These are phyloP conservation scores for Nomada fucata DNA, from an alignment of 2,888 invertebrate genomes.

Conservation along the genomic window DNA sequence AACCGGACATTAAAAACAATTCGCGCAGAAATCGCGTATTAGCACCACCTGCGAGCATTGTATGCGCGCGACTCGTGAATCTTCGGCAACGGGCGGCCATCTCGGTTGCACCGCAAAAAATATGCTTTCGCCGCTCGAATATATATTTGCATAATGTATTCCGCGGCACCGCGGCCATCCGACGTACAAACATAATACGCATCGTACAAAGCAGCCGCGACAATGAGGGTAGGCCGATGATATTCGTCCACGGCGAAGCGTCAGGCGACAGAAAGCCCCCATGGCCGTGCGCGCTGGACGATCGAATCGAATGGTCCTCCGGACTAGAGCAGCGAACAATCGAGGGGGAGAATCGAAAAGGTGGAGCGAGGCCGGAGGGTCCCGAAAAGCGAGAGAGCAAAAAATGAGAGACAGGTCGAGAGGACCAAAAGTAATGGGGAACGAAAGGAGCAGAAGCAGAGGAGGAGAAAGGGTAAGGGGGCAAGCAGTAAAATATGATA, in stretches of 20 bases:
- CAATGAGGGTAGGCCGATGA: constrained; percentile 16
- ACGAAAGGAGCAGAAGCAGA: constrained; percentile 16
- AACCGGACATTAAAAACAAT: no score
- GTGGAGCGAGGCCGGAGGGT: constrained; percentile 41
- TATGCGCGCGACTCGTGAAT: no score
- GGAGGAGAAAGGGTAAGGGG: constrained; percentile 15
- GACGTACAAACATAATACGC: constrained; percentile 2
- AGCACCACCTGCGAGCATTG: no score
- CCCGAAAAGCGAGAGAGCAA: constrained; percentile 66
- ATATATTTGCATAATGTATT: constrained; percentile 39
- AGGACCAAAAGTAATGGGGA: constrained; percentile 22
- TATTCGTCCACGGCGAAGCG: constrained; percentile 5
- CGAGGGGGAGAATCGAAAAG: constrained; percentile 35
- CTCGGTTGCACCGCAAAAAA: no score
- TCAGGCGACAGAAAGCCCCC: not conserved
- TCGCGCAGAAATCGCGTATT: no score
- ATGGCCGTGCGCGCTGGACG: constrained; percentile 8
- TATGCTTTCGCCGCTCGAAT: constrained; percentile 6
- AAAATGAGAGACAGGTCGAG: constrained; percentile 61
- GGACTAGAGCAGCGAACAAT: constrained; percentile 49
- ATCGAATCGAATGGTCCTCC: constrained; percentile 24
- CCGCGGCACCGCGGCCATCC: not conserved
- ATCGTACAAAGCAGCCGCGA: not conserved
- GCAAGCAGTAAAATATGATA: constrained; percentile 81
- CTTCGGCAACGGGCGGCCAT: no score